Base-by-base conservation (phyloP, 2,797 vertebrate species). In the Periparus ater region DNA sequence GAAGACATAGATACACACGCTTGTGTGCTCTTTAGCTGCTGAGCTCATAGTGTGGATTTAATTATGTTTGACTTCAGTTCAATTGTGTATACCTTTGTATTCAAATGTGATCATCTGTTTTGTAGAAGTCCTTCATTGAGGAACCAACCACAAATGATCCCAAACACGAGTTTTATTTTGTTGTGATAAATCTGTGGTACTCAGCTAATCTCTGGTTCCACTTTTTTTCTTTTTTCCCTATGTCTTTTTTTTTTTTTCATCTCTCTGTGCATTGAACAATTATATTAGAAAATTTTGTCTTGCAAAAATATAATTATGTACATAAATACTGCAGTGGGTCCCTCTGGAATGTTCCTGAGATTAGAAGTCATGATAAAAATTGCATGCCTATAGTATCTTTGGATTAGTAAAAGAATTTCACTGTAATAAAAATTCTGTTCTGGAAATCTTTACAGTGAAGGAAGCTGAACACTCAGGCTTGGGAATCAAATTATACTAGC, bases 1-100 rank as follows among this genome's bases (percentile, higher is more conserved):
- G 81, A 95, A 67, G 53, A 73, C 55, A 19, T 12, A 57, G 89
- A 55, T 81, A 44, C 6, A 10, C 68, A 47, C 29, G 47, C 38
- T 80, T 72, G 19, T 73, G 70, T 85, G 77, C 40, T 75, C 12
- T 73, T 81, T 36, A 81, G 83, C 66, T 91, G 62, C 79, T 84
- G 82, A 93, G 85, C 58, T 80, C 12, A 2, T 47, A 34, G 60
- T 62, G 22, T 88, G 60, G n/a, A 74, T 80, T 92, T 93, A 75
- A 75, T 94, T 90, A 53, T 70, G 53, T 89, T 90, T 95, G 51
- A 76, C 66, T 85, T 89, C n/a, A 45, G 20, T 86, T 63, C 53
- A 54, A 34, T 57, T 79, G 51, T 62, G 55, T 79, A 63, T 60
- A 54, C 81, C 23, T 89, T 87, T 7, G 9, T 88, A 45, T 67